phyloP scores from a whole-genome alignment of 2,888 invertebrate genomes.

The Epiblema foenella region DNA sequence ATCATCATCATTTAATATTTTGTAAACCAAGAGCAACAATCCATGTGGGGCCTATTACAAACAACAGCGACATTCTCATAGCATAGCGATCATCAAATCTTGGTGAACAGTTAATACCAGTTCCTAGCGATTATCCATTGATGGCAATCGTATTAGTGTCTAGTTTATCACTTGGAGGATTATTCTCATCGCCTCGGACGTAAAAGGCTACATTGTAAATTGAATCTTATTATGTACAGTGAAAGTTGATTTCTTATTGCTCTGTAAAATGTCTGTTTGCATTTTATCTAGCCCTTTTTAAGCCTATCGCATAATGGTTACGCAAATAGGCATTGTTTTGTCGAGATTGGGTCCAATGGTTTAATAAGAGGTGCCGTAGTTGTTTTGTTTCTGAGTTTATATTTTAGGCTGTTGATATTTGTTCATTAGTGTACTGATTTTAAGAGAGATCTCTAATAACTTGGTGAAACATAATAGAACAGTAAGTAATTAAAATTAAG shows the following conservation, averaged over 20 bases:
- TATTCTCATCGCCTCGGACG: conserved; percentile 38
- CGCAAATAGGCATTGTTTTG: conserved; percentile 41
- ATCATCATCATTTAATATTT: neutral
- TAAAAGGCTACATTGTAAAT: conserved; percentile 6
- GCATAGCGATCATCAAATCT: conserved; percentile 31
- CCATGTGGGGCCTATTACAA: conserved; percentile 25
- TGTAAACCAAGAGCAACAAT: neutral
- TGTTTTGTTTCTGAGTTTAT: neutral
- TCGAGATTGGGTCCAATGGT: conserved; percentile 33
- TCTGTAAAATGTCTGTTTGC: conserved; percentile 16
- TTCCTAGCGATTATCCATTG: conserved; percentile 41
- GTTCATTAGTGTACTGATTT: neutral
- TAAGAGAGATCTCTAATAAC: neutral
- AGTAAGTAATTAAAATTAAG: neutral
- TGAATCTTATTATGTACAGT: conserved; percentile 20
- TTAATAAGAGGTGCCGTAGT: conserved; percentile 32
- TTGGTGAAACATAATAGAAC: neutral
- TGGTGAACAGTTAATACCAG: conserved; percentile 40
- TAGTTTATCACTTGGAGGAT: conserved; percentile 42
- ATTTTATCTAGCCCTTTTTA: conserved; percentile 33
- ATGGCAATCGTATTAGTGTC: conserved; percentile 45
- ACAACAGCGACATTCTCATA: conserved; percentile 29
- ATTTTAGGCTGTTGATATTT: neutral
- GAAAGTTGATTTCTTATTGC: conserved; percentile 4
- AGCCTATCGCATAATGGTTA: conserved; percentile 41